These are phyloP conservation scores for Palloptera scutellata DNA, from an alignment of 2,888 invertebrate genomes.

Conservation along the genomic window DNA sequence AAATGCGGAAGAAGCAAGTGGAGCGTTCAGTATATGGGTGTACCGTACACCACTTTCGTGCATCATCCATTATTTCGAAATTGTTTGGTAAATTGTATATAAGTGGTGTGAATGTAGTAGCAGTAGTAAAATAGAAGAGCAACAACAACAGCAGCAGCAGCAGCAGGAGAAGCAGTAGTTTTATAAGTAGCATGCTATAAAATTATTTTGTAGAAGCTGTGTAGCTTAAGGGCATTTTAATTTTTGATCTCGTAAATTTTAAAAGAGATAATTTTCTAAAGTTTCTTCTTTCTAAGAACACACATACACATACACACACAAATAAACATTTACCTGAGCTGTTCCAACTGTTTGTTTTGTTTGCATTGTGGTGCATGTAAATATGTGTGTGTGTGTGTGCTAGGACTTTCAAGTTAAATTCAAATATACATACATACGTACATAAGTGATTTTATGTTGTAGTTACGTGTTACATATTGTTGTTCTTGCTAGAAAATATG, in stretches of 20 bases:
- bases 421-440: too few relatives aligned
- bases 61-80: conserved; percentile 15
- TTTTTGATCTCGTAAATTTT: conserved; percentile 38
- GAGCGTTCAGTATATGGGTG: neutral
- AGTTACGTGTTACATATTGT: too few relatives aligned
- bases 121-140: neutral
- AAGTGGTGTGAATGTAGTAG: conserved; percentile 8
- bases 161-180: neutral
- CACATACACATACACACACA: neutral
- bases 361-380: neutral
- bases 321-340: neutral
- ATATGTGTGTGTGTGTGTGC: neutral
- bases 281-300: conserved; percentile 14
- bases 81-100: conserved; percentile 18
- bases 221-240: conserved; percentile 35
- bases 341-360: neutral
- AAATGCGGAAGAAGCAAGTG: neutral
- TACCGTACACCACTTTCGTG: conserved; percentile 9
- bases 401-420: too few relatives aligned
- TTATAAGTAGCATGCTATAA: neutral
- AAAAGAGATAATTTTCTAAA: conserved; percentile 33
- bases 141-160: neutral
- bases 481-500: too few relatives aligned
- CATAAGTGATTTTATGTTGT: too few relatives aligned
- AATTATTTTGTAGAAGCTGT: neutral